A percentile compares a stretch with the other conserved stretches of the same genome.
These are phyloP conservation scores for Drosophila eohydei DNA, from an alignment of 2,888 invertebrate species.

Conservation along the genomic window DNA sequence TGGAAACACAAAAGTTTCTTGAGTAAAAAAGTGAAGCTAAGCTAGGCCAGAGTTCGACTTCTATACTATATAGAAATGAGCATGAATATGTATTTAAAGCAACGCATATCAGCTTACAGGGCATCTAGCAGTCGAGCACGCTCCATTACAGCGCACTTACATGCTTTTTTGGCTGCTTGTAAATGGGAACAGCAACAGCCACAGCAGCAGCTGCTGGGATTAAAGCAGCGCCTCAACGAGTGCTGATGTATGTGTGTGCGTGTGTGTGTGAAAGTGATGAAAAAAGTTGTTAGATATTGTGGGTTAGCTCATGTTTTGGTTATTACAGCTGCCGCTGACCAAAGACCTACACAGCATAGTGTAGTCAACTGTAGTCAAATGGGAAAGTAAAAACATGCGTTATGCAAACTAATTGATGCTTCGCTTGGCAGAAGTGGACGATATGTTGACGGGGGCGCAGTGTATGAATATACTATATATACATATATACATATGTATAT, in stretches of 20 bases:
- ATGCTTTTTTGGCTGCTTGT: slow-evolving; percentile 24
- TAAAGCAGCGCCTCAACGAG: slow-evolving; percentile 47
- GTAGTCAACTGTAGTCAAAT: slow-evolving; percentile 60
- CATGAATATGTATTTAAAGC: too few species aligned
- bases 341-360: slow-evolving; percentile 10
- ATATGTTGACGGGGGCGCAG: background rate
- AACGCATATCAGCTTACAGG: background rate
- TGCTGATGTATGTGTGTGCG: slow-evolving; percentile 24
- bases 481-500: background rate
- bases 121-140: background rate
- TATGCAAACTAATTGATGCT: slow-evolving; percentile 73
- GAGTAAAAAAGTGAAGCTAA: background rate
- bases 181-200: slow-evolving; percentile 19
- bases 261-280: slow-evolving; percentile 63
- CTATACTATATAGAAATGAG: background rate
- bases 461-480: background rate
- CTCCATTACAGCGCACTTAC: background rate
- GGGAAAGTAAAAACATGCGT: slow-evolving; percentile 53
- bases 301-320: slow-evolving; percentile 60
- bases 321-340: slow-evolving; percentile 73
- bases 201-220: slow-evolving; percentile 54
- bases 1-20: background rate
- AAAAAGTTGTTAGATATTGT: slow-evolving; percentile 60
- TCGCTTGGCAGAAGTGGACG: background rate
- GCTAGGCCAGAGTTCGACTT: background rate